Percentiles rank a stretch among this genome's conserved stretches.
phyloP scores from a whole-genome alignment of 1,140 invertebrate species.

The Diorhabda elongata region DNA sequence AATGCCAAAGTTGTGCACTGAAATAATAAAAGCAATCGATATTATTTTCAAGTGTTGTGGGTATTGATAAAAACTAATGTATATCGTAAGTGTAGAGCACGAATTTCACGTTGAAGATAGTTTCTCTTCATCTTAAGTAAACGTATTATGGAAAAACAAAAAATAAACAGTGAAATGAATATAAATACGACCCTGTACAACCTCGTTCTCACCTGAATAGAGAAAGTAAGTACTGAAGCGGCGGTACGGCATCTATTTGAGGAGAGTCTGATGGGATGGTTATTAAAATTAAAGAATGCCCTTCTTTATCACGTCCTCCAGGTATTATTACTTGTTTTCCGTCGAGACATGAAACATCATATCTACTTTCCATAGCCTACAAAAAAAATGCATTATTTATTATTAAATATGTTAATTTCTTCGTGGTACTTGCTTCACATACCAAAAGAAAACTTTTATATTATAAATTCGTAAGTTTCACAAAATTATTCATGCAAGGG shows the following conservation, averaged over 20 bases:
- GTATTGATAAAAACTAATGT: too few relatives aligned
- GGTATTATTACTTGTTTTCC: conserved; percentile 46
- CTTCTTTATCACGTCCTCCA: conserved; percentile 62
- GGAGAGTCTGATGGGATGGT: conserved; percentile 57
- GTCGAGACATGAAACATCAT: conserved; percentile 54
- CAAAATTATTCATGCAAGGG: too few relatives aligned
- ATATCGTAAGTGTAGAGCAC: too few relatives aligned
- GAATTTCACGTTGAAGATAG: too few relatives aligned
- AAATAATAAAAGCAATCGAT: too few relatives aligned
- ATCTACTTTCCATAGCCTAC: conserved; percentile 47
- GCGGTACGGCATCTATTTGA: conserved; percentile 52
- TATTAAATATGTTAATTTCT: not conserved
- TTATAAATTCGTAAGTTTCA: too few relatives aligned
- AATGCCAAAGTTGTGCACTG: too few relatives aligned
- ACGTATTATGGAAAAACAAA: too few relatives aligned
- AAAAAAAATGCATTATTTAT: conserved; percentile 8
- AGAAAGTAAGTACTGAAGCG: conserved; percentile 57
- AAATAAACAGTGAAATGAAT: not conserved
- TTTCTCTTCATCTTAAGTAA: too few relatives aligned
- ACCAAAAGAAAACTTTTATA: too few relatives aligned
- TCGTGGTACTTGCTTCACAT: not conserved
- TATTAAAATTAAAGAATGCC: conserved; percentile 59
- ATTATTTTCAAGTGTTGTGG: too few relatives aligned
- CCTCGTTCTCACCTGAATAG: conserved; percentile 55
- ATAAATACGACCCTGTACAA: not conserved